A percentile compares a stretch with the other conserved stretches of the same genome.
Evolutionary conservation across 1,140 invertebrate species (phyloP).

Genomic region (Triops longicaudatus): DNA sequence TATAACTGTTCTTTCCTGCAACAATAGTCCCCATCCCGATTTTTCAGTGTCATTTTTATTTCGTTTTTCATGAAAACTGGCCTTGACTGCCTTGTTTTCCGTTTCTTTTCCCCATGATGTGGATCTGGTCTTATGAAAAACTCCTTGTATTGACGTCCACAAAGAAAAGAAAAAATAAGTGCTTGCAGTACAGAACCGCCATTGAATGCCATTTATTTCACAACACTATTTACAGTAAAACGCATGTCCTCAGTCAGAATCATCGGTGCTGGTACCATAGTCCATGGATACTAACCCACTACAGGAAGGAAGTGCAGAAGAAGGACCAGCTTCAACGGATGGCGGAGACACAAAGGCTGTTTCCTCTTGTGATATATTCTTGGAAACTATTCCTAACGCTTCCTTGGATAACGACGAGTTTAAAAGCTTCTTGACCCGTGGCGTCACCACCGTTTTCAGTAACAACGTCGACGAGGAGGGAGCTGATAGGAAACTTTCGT

Average conservation of each 20-base stretch:
- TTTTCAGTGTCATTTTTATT: background rate
- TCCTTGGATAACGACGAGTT: background rate
- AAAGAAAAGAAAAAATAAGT: background rate
- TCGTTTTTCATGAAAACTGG: background rate
- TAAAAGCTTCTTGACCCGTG: background rate
- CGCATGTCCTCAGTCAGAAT: background rate
- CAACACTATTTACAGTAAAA: background rate
- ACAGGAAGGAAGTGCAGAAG: background rate
- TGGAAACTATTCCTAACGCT: background rate
- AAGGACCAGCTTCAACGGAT: background rate
- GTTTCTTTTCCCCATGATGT: background rate
- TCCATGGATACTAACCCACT: background rate
- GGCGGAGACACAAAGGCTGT: background rate
- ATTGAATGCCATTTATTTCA: background rate
- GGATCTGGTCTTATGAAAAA: slow-evolving; percentile 15
- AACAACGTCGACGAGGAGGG: background rate
- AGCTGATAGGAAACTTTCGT: background rate
- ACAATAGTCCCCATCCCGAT: background rate
- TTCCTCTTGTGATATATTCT: background rate
- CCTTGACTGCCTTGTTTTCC: slow-evolving; percentile 7
- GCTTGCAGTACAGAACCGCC: background rate
- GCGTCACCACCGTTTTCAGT: background rate
- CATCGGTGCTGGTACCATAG: background rate
- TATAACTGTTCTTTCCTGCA: background rate
- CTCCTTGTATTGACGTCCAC: slow-evolving; percentile 3